A percentile compares a stretch with the other conserved stretches of the same genome.
phyloP scores from a whole-genome alignment of 2,113 vertebrate species.

The Smithornis capensis region DNA sequence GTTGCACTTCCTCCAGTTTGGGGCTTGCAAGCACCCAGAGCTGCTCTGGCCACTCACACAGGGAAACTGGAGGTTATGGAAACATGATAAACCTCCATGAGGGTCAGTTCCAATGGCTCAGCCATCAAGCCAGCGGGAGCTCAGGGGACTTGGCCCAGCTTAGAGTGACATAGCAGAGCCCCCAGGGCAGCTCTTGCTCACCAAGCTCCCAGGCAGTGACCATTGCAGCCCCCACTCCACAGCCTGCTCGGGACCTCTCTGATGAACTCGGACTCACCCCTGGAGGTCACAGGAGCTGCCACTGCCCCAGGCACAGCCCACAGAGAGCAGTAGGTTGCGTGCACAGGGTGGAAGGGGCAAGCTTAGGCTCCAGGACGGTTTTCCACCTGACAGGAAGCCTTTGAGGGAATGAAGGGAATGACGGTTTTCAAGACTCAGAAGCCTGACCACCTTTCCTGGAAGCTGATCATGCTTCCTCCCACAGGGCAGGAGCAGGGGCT shows the following conservation, averaged over 20 bases:
- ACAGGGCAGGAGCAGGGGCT: not conserved
- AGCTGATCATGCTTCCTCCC: not conserved
- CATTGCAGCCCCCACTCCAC: not conserved
- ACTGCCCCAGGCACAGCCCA: accelerated
- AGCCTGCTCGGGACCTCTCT: not conserved
- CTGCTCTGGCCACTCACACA: accelerated
- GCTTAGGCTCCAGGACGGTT: not conserved
- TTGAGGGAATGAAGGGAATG: not conserved
- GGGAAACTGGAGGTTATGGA: not conserved
- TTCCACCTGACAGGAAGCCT: conserved; percentile 11
- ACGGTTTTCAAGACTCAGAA: not conserved
- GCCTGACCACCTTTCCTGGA: not conserved
- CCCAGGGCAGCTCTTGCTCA: not conserved
- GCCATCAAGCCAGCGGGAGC: not conserved
- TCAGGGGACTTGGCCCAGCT: not conserved
- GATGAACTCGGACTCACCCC: accelerated
- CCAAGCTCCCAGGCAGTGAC: accelerated
- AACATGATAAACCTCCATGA: not conserved
- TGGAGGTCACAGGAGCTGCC: not conserved
- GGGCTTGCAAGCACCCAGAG: not conserved
- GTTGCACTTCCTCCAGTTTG: not conserved
- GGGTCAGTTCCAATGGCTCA: accelerated
- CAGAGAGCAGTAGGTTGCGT: not conserved
- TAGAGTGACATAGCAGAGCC: accelerated
- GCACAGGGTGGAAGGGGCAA: not conserved